Percentiles rank a stretch among this genome's conserved stretches.
phyloP scores from a whole-genome alignment of 2,797 vertebrate genomes.

The Mormyrops boulengeri region DNA sequence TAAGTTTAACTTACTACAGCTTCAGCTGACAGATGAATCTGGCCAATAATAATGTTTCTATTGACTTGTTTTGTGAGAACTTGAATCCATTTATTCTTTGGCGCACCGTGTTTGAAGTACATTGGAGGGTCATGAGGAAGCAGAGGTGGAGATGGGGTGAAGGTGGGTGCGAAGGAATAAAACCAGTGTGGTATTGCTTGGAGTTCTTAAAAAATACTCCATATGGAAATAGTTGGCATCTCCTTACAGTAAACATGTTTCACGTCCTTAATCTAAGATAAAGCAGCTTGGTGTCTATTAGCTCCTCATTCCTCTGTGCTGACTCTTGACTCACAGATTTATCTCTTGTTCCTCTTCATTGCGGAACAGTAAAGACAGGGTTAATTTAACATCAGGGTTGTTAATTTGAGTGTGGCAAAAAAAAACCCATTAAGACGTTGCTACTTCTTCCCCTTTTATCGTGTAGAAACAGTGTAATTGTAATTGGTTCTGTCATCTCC shows the following conservation, averaged over 20 bases:
- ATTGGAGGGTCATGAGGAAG: background rate
- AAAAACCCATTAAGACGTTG: slow-evolving; percentile 22
- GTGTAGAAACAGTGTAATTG: slow-evolving; percentile 25
- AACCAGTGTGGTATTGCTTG: background rate
- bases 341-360: background rate
- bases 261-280: background rate
- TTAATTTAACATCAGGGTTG: background rate
- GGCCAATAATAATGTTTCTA: background rate
- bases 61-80: background rate
- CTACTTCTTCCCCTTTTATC: slow-evolving; percentile 38
- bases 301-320: background rate
- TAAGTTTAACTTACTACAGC: background rate
- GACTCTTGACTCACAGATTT: background rate
- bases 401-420: background rate
- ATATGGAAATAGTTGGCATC: background rate
- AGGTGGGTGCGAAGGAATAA: background rate
- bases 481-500: slow-evolving; percentile 51
- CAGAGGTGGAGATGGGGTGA: background rate
- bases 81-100: background rate
- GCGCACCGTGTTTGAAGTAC: background rate
- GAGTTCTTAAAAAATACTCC: background rate
- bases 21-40: background rate
- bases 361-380: background rate
- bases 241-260: background rate
- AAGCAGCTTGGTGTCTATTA: background rate